These are phyloP conservation scores for Atherix ibis DNA, from an alignment of 2,888 invertebrate genomes.

Conservation along the genomic window DNA sequence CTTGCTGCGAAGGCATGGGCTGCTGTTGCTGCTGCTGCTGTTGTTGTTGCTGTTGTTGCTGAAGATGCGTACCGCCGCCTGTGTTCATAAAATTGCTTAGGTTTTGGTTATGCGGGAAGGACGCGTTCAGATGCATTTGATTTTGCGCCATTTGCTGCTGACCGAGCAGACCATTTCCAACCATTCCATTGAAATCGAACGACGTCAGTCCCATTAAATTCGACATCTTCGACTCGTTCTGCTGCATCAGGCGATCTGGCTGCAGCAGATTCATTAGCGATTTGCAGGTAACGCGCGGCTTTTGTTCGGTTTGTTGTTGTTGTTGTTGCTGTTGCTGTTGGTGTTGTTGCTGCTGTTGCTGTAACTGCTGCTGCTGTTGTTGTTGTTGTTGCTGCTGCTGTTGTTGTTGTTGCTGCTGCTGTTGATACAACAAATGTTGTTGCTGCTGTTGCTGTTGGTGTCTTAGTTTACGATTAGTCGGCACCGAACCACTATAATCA, in stretches of 20 bases:
- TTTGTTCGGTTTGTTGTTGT: conserved; percentile 33
- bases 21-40: conserved; percentile 5
- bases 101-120: background rate
- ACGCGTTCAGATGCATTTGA: conserved; percentile 18
- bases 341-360: conserved; percentile 28
- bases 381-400: conserved; percentile 24
- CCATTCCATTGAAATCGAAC: conserved; percentile 21
- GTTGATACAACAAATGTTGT: conserved; percentile 21
- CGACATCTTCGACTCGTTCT: conserved; percentile 30
- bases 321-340: conserved; percentile 24
- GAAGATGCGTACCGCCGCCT: conserved; percentile 8
- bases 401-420: conserved; percentile 29
- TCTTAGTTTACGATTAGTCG: conserved; percentile 32
- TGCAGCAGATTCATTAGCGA: conserved; percentile 45
- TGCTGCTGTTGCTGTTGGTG: conserved; percentile 24
- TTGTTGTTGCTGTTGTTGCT: conserved; percentile 7
- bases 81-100: conserved; percentile 30
- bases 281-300: conserved; percentile 45
- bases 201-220: conserved; percentile 22
- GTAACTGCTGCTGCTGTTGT: conserved; percentile 34
- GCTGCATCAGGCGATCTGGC: conserved; percentile 27
- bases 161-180: conserved; percentile 2
- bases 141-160: conserved; percentile 28
- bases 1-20: conserved; percentile 14
- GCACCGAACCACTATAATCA: too few species aligned